Evolutionary conservation across 2,113 vertebrate species (phyloP).

Genomic region (Pseudopipra pipra): DNA sequence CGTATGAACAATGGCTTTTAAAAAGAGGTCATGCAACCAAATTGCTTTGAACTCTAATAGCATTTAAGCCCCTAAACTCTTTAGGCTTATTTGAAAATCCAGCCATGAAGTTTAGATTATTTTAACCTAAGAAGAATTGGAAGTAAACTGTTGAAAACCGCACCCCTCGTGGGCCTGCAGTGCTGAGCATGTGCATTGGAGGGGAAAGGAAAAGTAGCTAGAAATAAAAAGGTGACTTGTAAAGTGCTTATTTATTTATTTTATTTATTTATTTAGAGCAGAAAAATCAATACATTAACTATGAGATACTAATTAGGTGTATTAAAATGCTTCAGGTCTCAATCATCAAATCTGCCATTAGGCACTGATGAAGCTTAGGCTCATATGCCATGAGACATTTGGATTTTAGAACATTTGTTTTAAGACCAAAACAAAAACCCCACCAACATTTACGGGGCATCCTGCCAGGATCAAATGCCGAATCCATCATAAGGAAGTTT

Average conservation of each 20-base stretch:
- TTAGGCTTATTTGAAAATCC: slow-evolving; percentile 46
- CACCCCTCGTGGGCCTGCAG: neutral
- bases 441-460: neutral
- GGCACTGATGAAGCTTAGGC: neutral
- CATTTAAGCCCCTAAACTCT: slow-evolving; percentile 39
- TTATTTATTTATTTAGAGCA: neutral
- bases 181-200: neutral
- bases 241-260: neutral
- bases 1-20: slow-evolving; percentile 1
- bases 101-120: slow-evolving; percentile 43
- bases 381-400: accelerated
- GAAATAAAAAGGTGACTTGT: neutral
- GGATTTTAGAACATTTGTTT: neutral
- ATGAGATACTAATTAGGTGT: neutral
- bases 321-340: neutral
- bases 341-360: neutral
- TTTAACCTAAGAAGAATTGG: slow-evolving; percentile 31
- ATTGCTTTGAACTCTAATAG: slow-evolving; percentile 29
- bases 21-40: slow-evolving; percentile 20
- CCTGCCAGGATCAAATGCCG: neutral
- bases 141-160: neutral
- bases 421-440: neutral
- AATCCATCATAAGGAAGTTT: neutral
- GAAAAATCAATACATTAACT: neutral
- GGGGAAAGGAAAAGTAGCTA: neutral